Evolutionary conservation across 2,797 vertebrate genomes (phyloP), one percentile per base, ranked within the genome.

Genomic region (Chelonia mydas): DNA sequence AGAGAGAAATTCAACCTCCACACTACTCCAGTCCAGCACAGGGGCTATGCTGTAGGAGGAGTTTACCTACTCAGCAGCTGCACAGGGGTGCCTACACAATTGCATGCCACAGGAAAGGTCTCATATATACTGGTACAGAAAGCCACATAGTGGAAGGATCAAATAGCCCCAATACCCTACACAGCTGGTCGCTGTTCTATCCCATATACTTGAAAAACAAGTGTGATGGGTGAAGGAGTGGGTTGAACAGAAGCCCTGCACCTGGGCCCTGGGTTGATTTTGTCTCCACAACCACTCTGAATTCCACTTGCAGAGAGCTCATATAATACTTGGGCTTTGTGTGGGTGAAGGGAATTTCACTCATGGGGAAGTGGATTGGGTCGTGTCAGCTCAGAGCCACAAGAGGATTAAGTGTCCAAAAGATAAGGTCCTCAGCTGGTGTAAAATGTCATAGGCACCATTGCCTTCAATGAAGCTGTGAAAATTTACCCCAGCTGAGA

Each of bases 311-410:
- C 85, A 77, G 57, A 78, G 10, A 79, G 21, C 15, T 55, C 21
- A 78, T 8, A 19, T 81, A 3, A 19, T 78, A 3, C 11, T 16
- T 13, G 11, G 61, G 23, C 1, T 2, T 17, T 49, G 3, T 5
- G 11, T 33, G 17, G 12, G 57, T 3, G 33, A 47, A 84, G 7
- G 79, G 88, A 72, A 19, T 79, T 53, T 77, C n/a, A 79, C 4
- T 23, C 89, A 21, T 17, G 77, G 45, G 16, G 78, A 89, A 92
- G n/a, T 2, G 6, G 3, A 16, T 53, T 87, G 81, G 86, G 53
- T 27, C 33, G 59, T 94, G 81, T 6, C 12, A 47, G 45, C 13
- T 76, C 28, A 49, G n/a, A 90, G 53, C 57, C 76, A 41, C 16
- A 45, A 78, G 37, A 84, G 33, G n/a, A 53, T 27, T 33, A 84